Conservation (phyloP, 2,888 invertebrate genomes). For the Stenichneumon culpator region DNA sequence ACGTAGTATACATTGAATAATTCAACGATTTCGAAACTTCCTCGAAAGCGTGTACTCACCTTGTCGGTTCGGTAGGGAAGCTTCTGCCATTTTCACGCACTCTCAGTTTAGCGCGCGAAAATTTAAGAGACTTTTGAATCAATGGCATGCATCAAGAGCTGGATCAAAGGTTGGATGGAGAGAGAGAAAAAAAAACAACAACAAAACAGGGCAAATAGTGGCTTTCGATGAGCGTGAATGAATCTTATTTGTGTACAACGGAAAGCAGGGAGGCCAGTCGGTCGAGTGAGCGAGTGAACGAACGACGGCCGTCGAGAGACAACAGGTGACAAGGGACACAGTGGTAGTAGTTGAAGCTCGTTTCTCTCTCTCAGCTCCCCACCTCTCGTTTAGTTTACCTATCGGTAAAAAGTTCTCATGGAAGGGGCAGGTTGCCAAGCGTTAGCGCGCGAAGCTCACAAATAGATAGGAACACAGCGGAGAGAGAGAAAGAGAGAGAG, state of each 20-base stretch:
- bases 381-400: slow-evolving; percentile 76
- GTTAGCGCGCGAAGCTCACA: slow-evolving; percentile 42
- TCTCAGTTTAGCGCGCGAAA: background rate
- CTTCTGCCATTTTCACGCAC: background rate
- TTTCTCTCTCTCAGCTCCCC: slow-evolving; percentile 12
- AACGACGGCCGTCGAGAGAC: slow-evolving; percentile 71
- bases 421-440: slow-evolving; percentile 58
- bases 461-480: slow-evolving; percentile 4
- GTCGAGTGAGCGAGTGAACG: slow-evolving; percentile 42
- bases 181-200: background rate
- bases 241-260: slow-evolving; percentile 4
- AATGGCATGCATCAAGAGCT: background rate
- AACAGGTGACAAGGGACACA: slow-evolving; percentile 80
- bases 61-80: background rate
- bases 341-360: slow-evolving; percentile 31
- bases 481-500: slow-evolving; percentile 41
- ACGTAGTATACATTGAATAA: slow-evolving; percentile 26
- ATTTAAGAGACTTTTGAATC: background rate
- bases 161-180: background rate
- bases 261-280: background rate
- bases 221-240: background rate
- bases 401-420: slow-evolving; percentile 75
- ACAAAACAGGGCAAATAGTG: background rate
- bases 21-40: slow-evolving; percentile 36
- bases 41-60: background rate